A percentile compares a stretch with the other conserved stretches of the same genome.
Evolutionary conservation across 37 sponge, comb jelly and placozoan species (phyloP).

Genomic region (Mnemiopsis leidyi): DNA sequence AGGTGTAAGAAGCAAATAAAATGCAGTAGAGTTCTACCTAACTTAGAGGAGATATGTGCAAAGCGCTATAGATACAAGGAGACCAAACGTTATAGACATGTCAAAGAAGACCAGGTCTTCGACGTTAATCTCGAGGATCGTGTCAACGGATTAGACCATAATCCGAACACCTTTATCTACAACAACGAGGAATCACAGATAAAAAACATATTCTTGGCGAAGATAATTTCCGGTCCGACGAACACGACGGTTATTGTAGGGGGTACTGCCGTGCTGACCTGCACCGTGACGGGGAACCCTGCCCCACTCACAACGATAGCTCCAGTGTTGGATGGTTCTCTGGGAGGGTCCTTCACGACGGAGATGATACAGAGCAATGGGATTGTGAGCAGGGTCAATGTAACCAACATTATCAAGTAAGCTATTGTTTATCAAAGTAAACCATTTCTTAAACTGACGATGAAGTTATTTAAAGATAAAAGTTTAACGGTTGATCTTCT

Average conservation of each 20-base stretch:
- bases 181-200: no score
- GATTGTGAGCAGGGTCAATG: constrained; percentile 15
- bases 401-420: constrained; percentile 54
- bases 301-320: not conserved
- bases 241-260: not conserved
- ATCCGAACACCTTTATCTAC: no score
- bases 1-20: not conserved
- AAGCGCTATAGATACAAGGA: not conserved
- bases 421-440: not conserved
- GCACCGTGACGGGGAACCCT: not conserved
- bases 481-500: no score
- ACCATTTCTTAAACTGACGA: no score
- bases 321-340: not conserved
- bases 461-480: no score
- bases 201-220: not conserved
- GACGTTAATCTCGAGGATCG: not conserved
- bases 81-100: not conserved
- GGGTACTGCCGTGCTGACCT: not conserved
- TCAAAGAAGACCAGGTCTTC: not conserved
- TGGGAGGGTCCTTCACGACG: not conserved
- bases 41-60: not conserved
- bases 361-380: not conserved
- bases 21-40: not conserved
- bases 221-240: not conserved
- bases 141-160: no score